These are phyloP conservation scores for Glaucomys volans DNA, from an alignment of 2,113 vertebrate species.

Conservation along the genomic window DNA sequence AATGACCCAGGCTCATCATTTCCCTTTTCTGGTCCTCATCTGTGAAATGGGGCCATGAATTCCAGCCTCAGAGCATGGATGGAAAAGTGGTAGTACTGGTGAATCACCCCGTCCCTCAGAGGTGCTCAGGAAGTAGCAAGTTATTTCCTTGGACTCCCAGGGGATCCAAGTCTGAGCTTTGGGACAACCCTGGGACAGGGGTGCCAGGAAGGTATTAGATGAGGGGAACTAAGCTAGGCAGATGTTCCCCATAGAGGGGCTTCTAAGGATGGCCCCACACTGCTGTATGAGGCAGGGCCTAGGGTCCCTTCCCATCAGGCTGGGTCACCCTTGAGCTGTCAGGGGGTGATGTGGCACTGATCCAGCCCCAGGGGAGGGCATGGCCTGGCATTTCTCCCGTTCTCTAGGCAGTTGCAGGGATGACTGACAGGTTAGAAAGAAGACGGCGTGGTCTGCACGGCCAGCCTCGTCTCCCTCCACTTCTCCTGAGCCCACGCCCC, in stretches of 20 bases:
- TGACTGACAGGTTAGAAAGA: not conserved
- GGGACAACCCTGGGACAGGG: not conserved
- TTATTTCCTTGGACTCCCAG: not conserved
- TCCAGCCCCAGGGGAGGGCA: not conserved
- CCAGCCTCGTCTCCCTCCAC: not conserved
- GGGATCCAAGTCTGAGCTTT: not conserved
- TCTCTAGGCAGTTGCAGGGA: not conserved
- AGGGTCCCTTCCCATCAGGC: not conserved
- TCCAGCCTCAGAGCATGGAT: not conserved
- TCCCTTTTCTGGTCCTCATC: not conserved
- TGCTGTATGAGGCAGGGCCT: not conserved
- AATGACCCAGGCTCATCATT: not conserved
- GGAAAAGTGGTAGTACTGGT: not conserved
- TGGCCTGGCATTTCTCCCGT: fast-evolving
- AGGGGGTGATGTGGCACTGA: fast-evolving
- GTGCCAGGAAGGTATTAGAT: not conserved
- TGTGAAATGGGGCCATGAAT: not conserved
- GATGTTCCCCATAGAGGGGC: not conserved
- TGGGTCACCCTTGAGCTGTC: not conserved
- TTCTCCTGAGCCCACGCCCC: not conserved
- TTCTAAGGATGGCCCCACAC: not conserved
- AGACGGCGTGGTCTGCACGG: not conserved
- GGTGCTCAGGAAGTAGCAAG: not conserved
- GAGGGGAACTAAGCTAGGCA: not conserved
- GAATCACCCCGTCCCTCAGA: not conserved